These are phyloP conservation scores for Eupeodes corollae DNA, from an alignment of 1,140 invertebrate species.

Conservation along the genomic window DNA sequence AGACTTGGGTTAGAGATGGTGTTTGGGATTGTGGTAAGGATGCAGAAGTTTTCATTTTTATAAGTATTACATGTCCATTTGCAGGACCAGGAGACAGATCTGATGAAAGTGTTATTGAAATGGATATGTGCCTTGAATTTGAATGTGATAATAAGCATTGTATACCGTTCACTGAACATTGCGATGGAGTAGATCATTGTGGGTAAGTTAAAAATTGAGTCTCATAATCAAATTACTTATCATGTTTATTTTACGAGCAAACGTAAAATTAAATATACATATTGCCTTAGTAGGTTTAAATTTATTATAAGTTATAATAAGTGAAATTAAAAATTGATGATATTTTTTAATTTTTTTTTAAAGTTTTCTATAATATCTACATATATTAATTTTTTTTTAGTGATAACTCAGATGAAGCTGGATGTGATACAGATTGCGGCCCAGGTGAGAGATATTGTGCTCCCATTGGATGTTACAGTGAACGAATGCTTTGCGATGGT, in stretches of 20 bases:
- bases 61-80: slow-evolving; percentile 11
- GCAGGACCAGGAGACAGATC: slow-evolving; percentile 22
- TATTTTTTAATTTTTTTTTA: too few relatives aligned
- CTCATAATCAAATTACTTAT: too few relatives aligned
- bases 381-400: too few relatives aligned
- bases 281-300: too few relatives aligned
- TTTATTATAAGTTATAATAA: too few relatives aligned
- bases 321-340: too few relatives aligned
- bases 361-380: too few relatives aligned
- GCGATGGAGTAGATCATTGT: slow-evolving; percentile 62
- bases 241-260: too few relatives aligned
- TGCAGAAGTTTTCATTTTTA: slow-evolving; percentile 8
- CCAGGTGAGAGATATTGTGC: slow-evolving; percentile 48
- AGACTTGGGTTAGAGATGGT: slow-evolving; percentile 59
- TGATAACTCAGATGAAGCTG: slow-evolving; percentile 52
- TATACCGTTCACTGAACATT: slow-evolving; percentile 55
- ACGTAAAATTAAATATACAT: too few relatives aligned
- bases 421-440: slow-evolving; percentile 31
- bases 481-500: slow-evolving; percentile 61
- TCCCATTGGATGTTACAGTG: slow-evolving; percentile 57
- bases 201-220: slow-evolving; percentile 39
- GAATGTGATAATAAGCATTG: slow-evolving; percentile 60
- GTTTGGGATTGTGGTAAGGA: slow-evolving; percentile 51
- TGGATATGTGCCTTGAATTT: slow-evolving; percentile 54
- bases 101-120: slow-evolving; percentile 38